Percentiles rank a stretch among this genome's conserved stretches.
phyloP scores from a whole-genome alignment of 2,797 vertebrate species.

The Cyclura pinguis region DNA sequence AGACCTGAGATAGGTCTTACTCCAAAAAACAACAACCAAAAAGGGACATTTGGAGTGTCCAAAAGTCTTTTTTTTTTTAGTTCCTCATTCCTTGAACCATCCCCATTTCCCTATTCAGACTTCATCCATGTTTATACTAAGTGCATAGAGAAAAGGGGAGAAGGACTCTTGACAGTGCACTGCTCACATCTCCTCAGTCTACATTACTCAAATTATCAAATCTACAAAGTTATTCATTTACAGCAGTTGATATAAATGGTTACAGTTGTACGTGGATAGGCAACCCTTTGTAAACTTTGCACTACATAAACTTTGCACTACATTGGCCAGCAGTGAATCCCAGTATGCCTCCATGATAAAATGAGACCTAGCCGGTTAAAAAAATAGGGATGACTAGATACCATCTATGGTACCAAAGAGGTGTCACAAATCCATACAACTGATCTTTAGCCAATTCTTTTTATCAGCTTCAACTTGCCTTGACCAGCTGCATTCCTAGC shows the following conservation, averaged over 20 bases:
- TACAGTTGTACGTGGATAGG: not conserved
- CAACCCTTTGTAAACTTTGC: not conserved
- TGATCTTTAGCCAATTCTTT: not conserved
- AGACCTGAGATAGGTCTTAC: not conserved
- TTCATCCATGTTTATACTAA: not conserved
- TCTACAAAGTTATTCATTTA: too few species aligned
- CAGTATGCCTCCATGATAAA: not conserved
- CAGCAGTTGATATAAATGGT: too few species aligned
- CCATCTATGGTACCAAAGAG: too few species aligned
- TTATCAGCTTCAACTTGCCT: not conserved
- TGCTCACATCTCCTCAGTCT: too few species aligned
- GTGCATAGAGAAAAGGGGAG: not conserved
- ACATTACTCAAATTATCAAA: too few species aligned
- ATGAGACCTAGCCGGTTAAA: not conserved
- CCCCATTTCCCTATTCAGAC: not conserved
- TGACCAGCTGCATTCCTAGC: not conserved
- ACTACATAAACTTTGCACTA: not conserved
- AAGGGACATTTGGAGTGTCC: not conserved
- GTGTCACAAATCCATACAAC: too few species aligned
- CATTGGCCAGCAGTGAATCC: not conserved
- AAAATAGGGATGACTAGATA: not conserved
- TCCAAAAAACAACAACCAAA: too few species aligned
- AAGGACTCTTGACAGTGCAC: too few species aligned
- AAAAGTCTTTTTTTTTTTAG: not conserved
- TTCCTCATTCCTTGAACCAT: not conserved